Percentiles rank a stretch among this genome's conserved stretches.
Conservation (phyloP, 2,888 invertebrate species). For the Sclerodermus sp. region DNA sequence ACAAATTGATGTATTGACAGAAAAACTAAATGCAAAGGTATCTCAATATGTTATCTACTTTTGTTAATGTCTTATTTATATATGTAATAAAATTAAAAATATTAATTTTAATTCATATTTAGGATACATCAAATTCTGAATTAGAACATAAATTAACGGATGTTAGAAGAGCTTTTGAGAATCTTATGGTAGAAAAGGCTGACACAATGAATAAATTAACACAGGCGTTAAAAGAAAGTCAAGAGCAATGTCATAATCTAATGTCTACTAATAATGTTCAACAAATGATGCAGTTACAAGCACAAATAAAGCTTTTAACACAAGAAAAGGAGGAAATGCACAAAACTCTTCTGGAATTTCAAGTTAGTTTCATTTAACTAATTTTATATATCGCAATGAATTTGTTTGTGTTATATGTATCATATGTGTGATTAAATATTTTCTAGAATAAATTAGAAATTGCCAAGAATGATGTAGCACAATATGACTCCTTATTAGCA, state of each 20-base stretch:
- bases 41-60: conserved; percentile 7
- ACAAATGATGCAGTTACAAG: conserved; percentile 58
- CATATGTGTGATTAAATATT: conserved; percentile 6
- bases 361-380: conserved; percentile 25
- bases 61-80: conserved; percentile 26
- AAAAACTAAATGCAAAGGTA: conserved; percentile 53
- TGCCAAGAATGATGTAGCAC: conserved; percentile 41
- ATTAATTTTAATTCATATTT: not conserved
- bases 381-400: not conserved
- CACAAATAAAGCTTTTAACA: conserved; percentile 60
- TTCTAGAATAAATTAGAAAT: conserved; percentile 45
- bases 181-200: conserved; percentile 66
- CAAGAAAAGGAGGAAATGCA: conserved; percentile 62
- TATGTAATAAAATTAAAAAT: conserved; percentile 9
- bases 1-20: conserved; percentile 56
- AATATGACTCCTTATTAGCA: conserved; percentile 46
- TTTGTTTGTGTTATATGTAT: not conserved
- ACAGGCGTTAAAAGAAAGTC: conserved; percentile 64
- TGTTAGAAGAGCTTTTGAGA: conserved; percentile 64
- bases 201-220: conserved; percentile 67
- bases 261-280: conserved; percentile 59
- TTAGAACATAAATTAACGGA: conserved; percentile 55
- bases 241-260: conserved; percentile 58
- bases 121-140: conserved; percentile 43
- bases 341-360: conserved; percentile 40